phyloP scores from a whole-genome alignment of 2,888 invertebrate species.

The Spatulosminthurus flaviceps region DNA sequence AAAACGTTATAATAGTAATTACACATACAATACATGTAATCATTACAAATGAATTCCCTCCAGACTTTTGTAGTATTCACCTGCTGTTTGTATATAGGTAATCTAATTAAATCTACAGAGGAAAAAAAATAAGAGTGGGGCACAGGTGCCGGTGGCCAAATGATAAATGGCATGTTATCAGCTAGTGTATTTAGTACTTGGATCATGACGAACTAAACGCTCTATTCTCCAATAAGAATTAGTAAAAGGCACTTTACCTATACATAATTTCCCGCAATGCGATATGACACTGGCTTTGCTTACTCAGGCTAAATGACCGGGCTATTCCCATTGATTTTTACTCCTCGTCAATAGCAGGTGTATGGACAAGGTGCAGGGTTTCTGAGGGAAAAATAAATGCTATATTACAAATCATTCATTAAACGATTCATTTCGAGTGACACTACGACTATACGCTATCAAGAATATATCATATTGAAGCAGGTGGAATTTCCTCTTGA shows the following conservation, averaged over 20 bases:
- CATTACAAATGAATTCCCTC: too few species aligned
- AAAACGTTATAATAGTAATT: too few species aligned
- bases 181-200: background rate
- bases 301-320: background rate
- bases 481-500: too few species aligned
- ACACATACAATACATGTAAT: too few species aligned
- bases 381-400: too few species aligned
- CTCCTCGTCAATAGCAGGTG: too few species aligned
- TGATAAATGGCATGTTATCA: constrained; percentile 13
- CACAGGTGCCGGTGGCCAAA: background rate
- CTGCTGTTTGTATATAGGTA: background rate
- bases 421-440: too few species aligned
- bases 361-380: too few species aligned
- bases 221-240: background rate
- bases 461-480: too few species aligned
- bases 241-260: background rate
- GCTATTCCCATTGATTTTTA: background rate
- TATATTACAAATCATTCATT: too few species aligned
- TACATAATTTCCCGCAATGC: constrained; percentile 9
- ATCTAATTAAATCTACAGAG: background rate
- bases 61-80: background rate
- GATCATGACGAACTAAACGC: too few species aligned
- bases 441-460: too few species aligned
- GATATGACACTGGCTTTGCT: background rate
- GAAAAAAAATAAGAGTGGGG: background rate